Conservation (phyloP, 2,797 vertebrate genomes). For the Brachymystax lenok region DNA sequence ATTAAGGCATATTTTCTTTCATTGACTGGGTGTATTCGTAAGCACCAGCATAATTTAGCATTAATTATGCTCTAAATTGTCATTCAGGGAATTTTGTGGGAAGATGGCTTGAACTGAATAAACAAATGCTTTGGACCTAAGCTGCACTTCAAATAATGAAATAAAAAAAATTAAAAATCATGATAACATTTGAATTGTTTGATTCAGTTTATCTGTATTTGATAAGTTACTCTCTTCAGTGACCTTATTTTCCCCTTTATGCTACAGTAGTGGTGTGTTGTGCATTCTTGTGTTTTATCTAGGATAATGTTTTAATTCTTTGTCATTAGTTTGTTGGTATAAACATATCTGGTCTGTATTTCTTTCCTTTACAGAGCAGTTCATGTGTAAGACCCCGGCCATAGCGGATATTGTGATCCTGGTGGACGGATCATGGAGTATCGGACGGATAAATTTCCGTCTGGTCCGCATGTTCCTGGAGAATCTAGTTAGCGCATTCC, state of each 20-base stretch:
- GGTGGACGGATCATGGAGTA: constrained; percentile 98
- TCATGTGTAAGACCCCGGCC: constrained; percentile 84
- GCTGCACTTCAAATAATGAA: constrained; percentile 46
- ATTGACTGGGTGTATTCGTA: not conserved
- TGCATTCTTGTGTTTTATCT: too few species aligned
- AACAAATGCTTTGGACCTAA: constrained; percentile 52
- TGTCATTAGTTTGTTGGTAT: not conserved
- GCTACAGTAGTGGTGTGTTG: not conserved
- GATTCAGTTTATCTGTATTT: not conserved
- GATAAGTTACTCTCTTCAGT: not conserved
- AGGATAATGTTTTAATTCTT: not conserved
- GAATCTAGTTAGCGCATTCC: constrained; percentile 88
- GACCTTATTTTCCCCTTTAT: not conserved
- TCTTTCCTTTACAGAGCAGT: constrained; percentile 67
- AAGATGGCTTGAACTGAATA: not conserved
- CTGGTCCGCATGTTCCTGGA: constrained; percentile 92
- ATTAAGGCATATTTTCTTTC: not conserved
- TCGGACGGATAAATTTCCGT: constrained; percentile 94
- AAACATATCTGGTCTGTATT: not conserved
- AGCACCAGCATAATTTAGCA: not conserved
- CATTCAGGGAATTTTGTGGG: not conserved
- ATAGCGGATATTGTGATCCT: constrained; percentile 93
- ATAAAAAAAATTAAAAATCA: too few species aligned
- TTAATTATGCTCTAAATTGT: not conserved
- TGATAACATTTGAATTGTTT: not conserved